Base-by-base conservation (phyloP, 2,797 vertebrate genomes). In the Sorex maritimensis region DNA sequence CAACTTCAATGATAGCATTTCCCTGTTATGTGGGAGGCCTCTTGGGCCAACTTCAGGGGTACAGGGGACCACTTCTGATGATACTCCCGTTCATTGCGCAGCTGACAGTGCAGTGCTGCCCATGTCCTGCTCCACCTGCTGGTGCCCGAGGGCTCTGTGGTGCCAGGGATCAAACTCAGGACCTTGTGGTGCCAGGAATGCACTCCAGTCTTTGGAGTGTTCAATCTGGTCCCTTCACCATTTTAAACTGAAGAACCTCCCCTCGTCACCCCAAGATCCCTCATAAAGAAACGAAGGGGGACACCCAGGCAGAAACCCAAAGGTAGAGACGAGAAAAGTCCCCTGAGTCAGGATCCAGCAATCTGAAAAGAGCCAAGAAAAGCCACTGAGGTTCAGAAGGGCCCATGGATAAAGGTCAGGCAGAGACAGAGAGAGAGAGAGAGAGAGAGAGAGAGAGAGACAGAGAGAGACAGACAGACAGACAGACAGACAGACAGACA, bases 171-270 rank as follows among this genome's bases (percentile, higher is more conserved):
- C 55, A 9, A 58, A 58, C 15, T 61, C 58, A 61, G 58, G 17
- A 61, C 58, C 58, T 21, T 61, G 58, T 61, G 58, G 21, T 61
- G 58, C 58, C 58, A 61, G 58, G 58, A 61, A 61, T 61, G 21
- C 58, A 61, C 17, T 19, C 58, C 58, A 61, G 58, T 19, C 15
- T 61, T 61, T 61, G 17, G 21, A 61, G 58, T 21, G 6, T 5
- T 61, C 41, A 44, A 14, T 5, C 58, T 61, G 58, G 58, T 61
- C 17, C 55, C 58, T 61, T 67, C 65, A 67, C 65, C 24, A 23
- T 65, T 26, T 65, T 26, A 65, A 58, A 88, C 52, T 79, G 65
- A 71, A 90, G 79, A 21, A 23, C 34, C 77, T 86, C 73, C 79
- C 61, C 81, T 49, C 26, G 34, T 24, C 13, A 46, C 63, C 41